phyloP scores from a whole-genome alignment of 2,888 invertebrate genomes.

The Apamea monoglypha region DNA sequence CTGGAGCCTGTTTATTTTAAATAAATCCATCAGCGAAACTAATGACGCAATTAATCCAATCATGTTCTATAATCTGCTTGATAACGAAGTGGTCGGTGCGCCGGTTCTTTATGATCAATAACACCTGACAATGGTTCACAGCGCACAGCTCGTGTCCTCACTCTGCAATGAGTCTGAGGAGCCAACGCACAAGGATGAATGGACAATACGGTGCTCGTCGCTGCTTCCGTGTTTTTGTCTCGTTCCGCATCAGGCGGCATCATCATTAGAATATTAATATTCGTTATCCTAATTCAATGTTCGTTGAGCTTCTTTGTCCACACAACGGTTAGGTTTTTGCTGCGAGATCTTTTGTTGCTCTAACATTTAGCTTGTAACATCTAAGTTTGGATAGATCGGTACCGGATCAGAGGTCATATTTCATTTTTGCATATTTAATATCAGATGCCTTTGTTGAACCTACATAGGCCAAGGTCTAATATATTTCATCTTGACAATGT shows the following conservation, averaged over 20 bases:
- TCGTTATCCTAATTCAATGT: constrained; percentile 73
- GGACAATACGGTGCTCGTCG: constrained; percentile 82
- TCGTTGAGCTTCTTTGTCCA: constrained; percentile 76
- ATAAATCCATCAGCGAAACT: constrained; percentile 66
- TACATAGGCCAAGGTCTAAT: constrained; percentile 64
- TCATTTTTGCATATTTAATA: constrained; percentile 56
- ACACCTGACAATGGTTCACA: constrained; percentile 64
- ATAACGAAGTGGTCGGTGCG: constrained; percentile 72
- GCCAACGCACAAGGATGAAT: constrained; percentile 79
- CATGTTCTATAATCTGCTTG: constrained; percentile 63
- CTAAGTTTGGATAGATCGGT: constrained; percentile 61
- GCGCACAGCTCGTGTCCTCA: constrained; percentile 51
- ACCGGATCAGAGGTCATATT: constrained; percentile 67
- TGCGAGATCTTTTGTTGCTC: constrained; percentile 71
- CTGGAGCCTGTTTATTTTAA: constrained; percentile 50
- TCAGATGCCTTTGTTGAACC: constrained; percentile 53
- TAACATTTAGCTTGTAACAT: constrained; percentile 63
- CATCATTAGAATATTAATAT: constrained; percentile 87
- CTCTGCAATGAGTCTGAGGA: constrained; percentile 68
- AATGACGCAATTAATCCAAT: constrained; percentile 77
- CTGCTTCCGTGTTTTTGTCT: constrained; percentile 87
- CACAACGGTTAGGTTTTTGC: constrained; percentile 66
- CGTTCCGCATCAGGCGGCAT: constrained; percentile 81
- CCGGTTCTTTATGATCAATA: constrained; percentile 72
- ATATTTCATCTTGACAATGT: constrained; percentile 51